Evolutionary conservation across 2,888 invertebrate genomes (phyloP).

Genomic region (Napeogenes inachia): DNA sequence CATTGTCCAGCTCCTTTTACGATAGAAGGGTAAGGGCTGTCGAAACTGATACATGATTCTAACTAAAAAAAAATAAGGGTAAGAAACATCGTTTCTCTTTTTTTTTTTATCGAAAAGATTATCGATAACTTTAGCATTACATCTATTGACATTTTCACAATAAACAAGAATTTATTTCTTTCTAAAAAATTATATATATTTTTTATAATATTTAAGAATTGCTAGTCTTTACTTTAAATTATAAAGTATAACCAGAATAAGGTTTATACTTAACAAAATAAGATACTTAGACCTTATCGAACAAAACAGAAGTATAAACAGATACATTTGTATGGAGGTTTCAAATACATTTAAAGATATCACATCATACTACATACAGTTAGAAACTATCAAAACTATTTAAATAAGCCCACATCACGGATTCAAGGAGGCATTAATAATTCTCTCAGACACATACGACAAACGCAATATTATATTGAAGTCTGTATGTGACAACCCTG

Average conservation of each 20-base stretch:
- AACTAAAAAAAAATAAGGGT: neutral
- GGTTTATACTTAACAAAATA: neutral
- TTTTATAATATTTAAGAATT: too few species aligned
- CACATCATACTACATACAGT: conserved; percentile 24
- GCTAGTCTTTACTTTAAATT: neutral
- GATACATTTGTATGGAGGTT: neutral
- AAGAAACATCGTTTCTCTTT: too few species aligned
- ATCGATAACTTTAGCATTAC: too few species aligned
- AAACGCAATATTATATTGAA: conserved; percentile 66
- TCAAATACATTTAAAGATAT: conserved; percentile 7
- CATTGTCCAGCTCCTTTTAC: conserved; percentile 69
- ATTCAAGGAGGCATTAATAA: conserved; percentile 68
- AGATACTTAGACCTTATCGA: neutral
- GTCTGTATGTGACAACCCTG: conserved; percentile 69
- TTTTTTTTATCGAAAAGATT: too few species aligned
- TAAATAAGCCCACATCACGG: conserved; percentile 55
- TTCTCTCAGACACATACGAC: conserved; percentile 74
- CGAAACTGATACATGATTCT: conserved; percentile 31
- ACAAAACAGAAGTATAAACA: neutral
- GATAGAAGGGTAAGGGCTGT: conserved; percentile 66
- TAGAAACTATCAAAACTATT: conserved; percentile 42
- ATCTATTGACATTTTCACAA: too few species aligned
- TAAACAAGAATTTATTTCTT: too few species aligned
- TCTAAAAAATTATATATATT: too few species aligned
- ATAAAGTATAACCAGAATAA: neutral